Conservation (phyloP, 2,888 invertebrate species). For the Endomychus coccineus region DNA sequence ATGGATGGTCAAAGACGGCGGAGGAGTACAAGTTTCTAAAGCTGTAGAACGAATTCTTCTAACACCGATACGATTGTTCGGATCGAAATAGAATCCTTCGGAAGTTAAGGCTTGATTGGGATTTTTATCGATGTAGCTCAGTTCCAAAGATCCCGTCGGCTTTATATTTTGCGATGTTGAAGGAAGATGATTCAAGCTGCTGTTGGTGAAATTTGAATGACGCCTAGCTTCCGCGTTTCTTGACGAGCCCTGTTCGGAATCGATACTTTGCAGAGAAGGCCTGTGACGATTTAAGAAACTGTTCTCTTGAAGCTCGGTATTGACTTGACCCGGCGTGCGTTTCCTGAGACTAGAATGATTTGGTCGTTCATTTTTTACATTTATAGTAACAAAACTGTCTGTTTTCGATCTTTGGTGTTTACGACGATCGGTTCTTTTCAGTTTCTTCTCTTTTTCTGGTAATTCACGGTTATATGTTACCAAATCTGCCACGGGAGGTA, state of each 20-base stretch:
- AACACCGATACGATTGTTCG: constrained; percentile 44
- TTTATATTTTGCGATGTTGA: constrained; percentile 45
- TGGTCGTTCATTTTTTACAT: constrained; percentile 42
- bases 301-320: constrained; percentile 28
- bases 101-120: constrained; percentile 37
- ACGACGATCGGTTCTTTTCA: constrained; percentile 19
- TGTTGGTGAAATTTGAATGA: constrained; percentile 57
- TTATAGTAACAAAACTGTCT: constrained; percentile 39
- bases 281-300: constrained; percentile 46
- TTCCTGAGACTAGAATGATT: constrained; percentile 49
- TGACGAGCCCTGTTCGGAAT: constrained; percentile 35
- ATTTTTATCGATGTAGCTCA: constrained; percentile 46
- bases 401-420: constrained; percentile 32
- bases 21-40: constrained; percentile 62
- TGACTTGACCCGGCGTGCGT: constrained; percentile 37
- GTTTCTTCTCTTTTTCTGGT: constrained; percentile 18
- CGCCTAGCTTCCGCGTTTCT: constrained; percentile 30
- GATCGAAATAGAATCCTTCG: constrained; percentile 40
- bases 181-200: constrained; percentile 47
- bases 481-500: constrained; percentile 47
- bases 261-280: constrained; percentile 37
- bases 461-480: constrained; percentile 23
- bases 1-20: constrained; percentile 62
- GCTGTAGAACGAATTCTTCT: constrained; percentile 65
- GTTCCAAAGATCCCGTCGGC: constrained; percentile 51